phyloP scores from a whole-genome alignment of 1,140 invertebrate species.

The Ips nitidus region DNA sequence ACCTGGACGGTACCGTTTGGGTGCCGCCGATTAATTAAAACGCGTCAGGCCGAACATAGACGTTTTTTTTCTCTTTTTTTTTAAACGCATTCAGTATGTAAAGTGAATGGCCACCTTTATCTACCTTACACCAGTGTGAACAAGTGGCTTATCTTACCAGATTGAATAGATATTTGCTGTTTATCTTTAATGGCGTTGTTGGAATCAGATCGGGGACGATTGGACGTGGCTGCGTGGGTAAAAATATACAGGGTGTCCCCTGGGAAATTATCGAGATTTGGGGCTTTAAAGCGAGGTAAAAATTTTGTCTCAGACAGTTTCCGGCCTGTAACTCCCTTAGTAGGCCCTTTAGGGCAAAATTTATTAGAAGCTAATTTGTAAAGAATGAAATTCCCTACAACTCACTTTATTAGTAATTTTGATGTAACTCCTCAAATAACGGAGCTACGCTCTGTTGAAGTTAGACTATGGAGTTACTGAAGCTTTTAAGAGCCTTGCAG shows the following conservation, averaged over 20 bases:
- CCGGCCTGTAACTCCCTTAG: no score
- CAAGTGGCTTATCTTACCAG: slow-evolving; percentile 25
- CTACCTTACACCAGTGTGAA: slow-evolving; percentile 30
- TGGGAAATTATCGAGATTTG: not conserved
- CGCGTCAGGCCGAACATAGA: slow-evolving; percentile 9
- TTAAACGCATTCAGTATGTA: slow-evolving; percentile 26
- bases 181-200: slow-evolving; percentile 28
- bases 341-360: no score
- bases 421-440: no score
- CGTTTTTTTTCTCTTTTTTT: slow-evolving; percentile 1
- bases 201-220: slow-evolving; percentile 16
- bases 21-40: slow-evolving; percentile 27
- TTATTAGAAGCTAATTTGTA: no score
- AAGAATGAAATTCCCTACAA: no score
- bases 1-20: slow-evolving; percentile 21
- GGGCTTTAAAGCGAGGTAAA: no score
- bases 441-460: no score
- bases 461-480: no score
- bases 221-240: not conserved
- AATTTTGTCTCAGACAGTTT: no score
- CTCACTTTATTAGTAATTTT: no score
- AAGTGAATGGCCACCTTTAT: slow-evolving; percentile 33
- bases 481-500: no score
- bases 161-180: slow-evolving; percentile 34
- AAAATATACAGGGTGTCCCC: slow-evolving; percentile 4